Conservation (phyloP, 1,140 invertebrate genomes). For the Solen grandis region DNA sequence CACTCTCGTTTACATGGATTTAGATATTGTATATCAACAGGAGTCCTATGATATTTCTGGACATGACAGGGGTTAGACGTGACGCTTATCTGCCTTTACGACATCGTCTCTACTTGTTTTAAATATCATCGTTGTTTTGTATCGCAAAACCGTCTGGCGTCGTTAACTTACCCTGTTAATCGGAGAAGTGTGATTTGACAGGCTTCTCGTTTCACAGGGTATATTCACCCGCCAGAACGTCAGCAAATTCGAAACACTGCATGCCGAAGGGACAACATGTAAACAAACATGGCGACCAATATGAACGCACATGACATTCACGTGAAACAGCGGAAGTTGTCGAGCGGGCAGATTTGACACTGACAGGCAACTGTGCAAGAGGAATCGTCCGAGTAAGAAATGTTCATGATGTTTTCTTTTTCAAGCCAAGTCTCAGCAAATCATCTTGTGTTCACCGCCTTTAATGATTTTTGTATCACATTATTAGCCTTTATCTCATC, state of each 20-base stretch:
- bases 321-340: neutral
- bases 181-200: slow-evolving; percentile 68
- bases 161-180: slow-evolving; percentile 76
- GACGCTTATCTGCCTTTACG: neutral
- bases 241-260: neutral
- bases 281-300: neutral
- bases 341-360: too few species aligned
- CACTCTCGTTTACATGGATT: neutral
- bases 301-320: neutral
- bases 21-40: neutral
- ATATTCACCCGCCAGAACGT: slow-evolving; percentile 65
- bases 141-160: slow-evolving; percentile 33
- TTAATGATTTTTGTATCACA: too few species aligned
- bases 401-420: too few species aligned
- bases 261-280: neutral
- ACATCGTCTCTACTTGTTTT: neutral
- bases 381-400: too few species aligned
- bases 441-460: too few species aligned
- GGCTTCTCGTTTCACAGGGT: slow-evolving; percentile 77
- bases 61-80: neutral
- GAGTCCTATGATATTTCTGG: neutral
- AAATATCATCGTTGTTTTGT: neutral
- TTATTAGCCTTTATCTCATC: too few species aligned
- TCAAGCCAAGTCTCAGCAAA: too few species aligned
- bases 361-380: too few species aligned